Evolutionary conservation across 2,797 vertebrate species (phyloP).

Genomic region (Danio tinwini): DNA sequence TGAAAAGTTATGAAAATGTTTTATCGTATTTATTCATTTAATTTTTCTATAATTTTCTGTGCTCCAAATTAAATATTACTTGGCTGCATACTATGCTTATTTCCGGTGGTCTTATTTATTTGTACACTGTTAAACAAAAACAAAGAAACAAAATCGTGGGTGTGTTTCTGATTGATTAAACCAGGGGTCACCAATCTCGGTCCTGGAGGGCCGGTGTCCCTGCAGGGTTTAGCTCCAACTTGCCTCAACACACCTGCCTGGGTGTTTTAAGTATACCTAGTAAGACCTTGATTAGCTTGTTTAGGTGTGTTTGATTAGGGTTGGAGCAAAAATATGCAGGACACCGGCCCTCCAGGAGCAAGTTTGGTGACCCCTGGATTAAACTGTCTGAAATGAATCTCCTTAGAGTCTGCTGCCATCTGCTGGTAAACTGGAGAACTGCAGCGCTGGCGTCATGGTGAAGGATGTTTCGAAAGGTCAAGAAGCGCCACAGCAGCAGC

Average conservation of each 20-base stretch:
- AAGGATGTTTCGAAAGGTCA: conserved; percentile 97
- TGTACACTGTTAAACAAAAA: neutral
- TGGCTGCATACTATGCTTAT: neutral
- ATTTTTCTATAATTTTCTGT: neutral
- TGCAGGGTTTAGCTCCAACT: too few species aligned
- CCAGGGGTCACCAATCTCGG: too few species aligned
- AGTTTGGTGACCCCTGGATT: too few species aligned
- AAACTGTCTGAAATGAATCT: neutral
- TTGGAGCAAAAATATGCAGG: too few species aligned
- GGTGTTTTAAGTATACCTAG: too few species aligned
- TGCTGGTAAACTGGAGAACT: conserved; percentile 52
- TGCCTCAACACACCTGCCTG: too few species aligned
- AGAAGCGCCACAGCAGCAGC: conserved; percentile 98
- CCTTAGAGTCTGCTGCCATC: conserved; percentile 36
- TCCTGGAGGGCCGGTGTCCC: too few species aligned
- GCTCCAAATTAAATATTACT: neutral
- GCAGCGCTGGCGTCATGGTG: conserved; percentile 77
- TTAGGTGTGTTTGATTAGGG: too few species aligned
- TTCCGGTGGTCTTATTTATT: neutral
- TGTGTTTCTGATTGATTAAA: neutral
- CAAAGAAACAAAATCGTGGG: neutral
- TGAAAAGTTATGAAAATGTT: neutral
- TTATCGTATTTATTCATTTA: neutral
- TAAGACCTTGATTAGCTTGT: too few species aligned
- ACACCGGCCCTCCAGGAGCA: too few species aligned